Evolutionary conservation across 2,113 vertebrate genomes (phyloP), one percentile per base, ranked within the genome.

Genomic region (Phoenicopterus ruber): DNA sequence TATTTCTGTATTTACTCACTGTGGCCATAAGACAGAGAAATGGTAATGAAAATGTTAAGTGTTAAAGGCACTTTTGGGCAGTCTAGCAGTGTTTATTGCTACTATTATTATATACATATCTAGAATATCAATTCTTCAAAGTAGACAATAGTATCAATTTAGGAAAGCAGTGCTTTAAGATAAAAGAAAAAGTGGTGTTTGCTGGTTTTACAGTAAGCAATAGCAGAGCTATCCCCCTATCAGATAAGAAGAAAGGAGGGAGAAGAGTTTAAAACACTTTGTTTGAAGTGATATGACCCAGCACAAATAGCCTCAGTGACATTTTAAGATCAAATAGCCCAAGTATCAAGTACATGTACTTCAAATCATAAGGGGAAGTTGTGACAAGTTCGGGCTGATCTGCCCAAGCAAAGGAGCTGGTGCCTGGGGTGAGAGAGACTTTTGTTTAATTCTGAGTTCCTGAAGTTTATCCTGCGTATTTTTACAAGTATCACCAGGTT

Each of bases 251-350:
- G 50, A 86, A 74, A 83, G 50, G 52, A 84, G 32, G 36, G 40
- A 95, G 46, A 81, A 88, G 76, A 83, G 11, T 92, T 67, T 59
- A 28, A 63, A 93, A 74, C 46, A 46, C 42, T 78, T 81, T 70
- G 31, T 95, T 85, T 81, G 59, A 95, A 78, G 86, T 83, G 4
- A 44, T 47, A 47, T 86, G 90, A 96, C 86, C 88, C 3, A 0
- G 95, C 55, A 96, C 82, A 96, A 93, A 92, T 40, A 71, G 71
- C 55, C 71, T 52, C 5, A 3, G 59, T 93, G 95, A 86, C 92
- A 93, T 92, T 95, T 88, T 92, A 63, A 86, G 71, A 71, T 66
- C 85, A 96, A 92, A 88, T 25, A 88, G 50, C 36, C 50, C 55
- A 70, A 92, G 42, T 14, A 90, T 67, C 66, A 74, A 74, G 47